Base-by-base conservation (phyloP, 2,113 vertebrate species). In the Prunella fulvescens region DNA sequence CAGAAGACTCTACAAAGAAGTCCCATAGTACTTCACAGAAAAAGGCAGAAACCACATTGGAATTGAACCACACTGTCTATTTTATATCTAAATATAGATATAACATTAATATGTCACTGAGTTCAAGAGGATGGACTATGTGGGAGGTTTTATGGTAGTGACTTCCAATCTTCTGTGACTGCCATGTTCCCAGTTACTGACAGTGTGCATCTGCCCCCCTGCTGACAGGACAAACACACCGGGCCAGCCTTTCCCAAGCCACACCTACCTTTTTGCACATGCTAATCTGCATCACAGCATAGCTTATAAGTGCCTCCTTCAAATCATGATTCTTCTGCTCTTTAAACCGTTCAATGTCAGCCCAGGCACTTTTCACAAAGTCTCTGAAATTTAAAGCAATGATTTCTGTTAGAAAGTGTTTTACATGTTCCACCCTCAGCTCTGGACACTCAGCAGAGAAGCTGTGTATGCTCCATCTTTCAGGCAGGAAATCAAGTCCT, bases 281-380 rank as follows among this genome's bases (percentile, higher is more conserved):
- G 97, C 99, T 99, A 93, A 99, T 99, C 97, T 99, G 99, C 99
- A 99, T 99, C 45, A 99, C 98, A 50, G 99, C 99, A 23, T 99
- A 99, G 95, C 98, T 99, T 96, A 99, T 99, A 35, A 99, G 98
- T 2, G 99, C 99, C 95, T 99, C 99, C 81, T 98, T 99, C 92
- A 99, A 93, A 93, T 99, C 99, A 7, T 90, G 98, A 90, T 99
- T 99, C 97, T 99, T 99, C 94, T 99, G 99, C 85, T 99, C 99
- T 95, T 99, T 99, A 74, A 99, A 99, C 20, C 98, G 98, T 57
- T 99, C 99, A 9, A 99, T 98, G 96, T 99, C 99, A 56, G 98
- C 96, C 99, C 99, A 99, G 71, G 99, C 99, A 82, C 98, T 98
- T 97, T 97, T 98, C 96, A 99, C 97, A 98, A 99, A 99, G 85